Conservation (phyloP, 2,113 vertebrate genomes). For the Notothenia rossii region DNA sequence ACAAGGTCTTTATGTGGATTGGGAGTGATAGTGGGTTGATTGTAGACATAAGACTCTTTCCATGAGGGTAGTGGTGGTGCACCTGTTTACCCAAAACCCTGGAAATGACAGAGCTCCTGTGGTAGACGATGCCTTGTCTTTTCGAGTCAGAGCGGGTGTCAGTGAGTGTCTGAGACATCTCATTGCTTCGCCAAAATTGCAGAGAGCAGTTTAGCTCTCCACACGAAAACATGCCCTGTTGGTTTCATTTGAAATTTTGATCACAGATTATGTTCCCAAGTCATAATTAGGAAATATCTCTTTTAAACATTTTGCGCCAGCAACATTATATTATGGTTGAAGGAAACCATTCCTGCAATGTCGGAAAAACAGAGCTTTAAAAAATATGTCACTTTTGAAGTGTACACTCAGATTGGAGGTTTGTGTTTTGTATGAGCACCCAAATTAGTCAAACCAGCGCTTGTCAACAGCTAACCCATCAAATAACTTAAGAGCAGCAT, state of each 20-base stretch:
- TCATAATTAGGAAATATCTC: conserved; percentile 79
- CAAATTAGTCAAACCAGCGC: conserved; percentile 66
- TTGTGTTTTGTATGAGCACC: conserved; percentile 32
- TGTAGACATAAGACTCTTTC: conserved; percentile 56
- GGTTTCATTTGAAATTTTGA: conserved; percentile 78
- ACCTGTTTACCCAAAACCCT: conserved; percentile 74
- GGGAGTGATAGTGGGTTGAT: conserved; percentile 58
- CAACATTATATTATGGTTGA: conserved; percentile 72
- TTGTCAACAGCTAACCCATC: conserved; percentile 74
- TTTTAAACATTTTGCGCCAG: conserved; percentile 59
- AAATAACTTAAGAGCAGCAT: conserved; percentile 74
- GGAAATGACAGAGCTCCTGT: conserved; percentile 58
- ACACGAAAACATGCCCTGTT: conserved; percentile 72
- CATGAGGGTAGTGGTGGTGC: conserved; percentile 62
- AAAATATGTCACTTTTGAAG: conserved; percentile 61
- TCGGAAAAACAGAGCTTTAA: conserved; percentile 43
- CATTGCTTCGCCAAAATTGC: conserved; percentile 75
- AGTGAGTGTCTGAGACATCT: conserved; percentile 69
- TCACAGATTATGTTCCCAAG: conserved; percentile 76
- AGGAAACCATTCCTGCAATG: conserved; percentile 69
- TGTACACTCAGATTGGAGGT: conserved; percentile 40
- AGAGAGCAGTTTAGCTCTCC: conserved; percentile 69
- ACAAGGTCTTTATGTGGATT: conserved; percentile 68
- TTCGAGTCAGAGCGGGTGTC: conserved; percentile 61
- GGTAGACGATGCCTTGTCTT: conserved; percentile 59